A percentile compares a stretch with the other conserved stretches of the same genome.
Evolutionary conservation across 2,113 vertebrate species (phyloP).

Genomic region (Vimba vimba): DNA sequence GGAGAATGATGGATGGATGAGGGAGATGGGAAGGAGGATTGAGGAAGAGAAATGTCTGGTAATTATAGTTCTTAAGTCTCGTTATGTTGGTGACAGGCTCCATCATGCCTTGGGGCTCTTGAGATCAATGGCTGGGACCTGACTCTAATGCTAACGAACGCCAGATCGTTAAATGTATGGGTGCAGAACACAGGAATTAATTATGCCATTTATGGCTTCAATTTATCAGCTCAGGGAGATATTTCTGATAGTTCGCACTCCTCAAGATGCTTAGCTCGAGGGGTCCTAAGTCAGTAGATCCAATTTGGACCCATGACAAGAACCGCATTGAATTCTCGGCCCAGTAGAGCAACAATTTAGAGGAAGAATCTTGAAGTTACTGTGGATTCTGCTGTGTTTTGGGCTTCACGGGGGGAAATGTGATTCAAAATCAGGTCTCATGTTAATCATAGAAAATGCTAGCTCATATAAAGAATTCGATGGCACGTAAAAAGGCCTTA

Average conservation of each 20-base stretch:
- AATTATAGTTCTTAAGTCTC: slow-evolving; percentile 39
- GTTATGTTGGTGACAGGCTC: slow-evolving; percentile 68
- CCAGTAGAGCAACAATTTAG: slow-evolving; percentile 6
- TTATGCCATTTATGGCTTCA: slow-evolving; percentile 74
- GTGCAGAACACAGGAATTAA: slow-evolving; percentile 73
- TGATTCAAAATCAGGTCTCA: slow-evolving; percentile 4
- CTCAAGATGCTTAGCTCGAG: not conserved
- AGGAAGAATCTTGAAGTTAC: not conserved
- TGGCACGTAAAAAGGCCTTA: not conserved
- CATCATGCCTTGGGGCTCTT: slow-evolving; percentile 60
- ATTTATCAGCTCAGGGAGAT: slow-evolving; percentile 72
- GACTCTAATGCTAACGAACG: slow-evolving; percentile 72
- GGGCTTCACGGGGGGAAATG: not conserved
- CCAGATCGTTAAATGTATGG: slow-evolving; percentile 73
- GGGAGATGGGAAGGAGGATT: not conserved
- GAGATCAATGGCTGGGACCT: slow-evolving; percentile 70
- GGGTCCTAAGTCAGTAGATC: slow-evolving; percentile 18
- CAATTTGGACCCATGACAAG: slow-evolving; percentile 12
- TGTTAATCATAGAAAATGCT: slow-evolving; percentile 13
- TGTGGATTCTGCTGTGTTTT: not conserved
- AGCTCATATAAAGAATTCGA: not conserved
- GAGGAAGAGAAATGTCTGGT: slow-evolving; percentile 26
- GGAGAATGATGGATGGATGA: not conserved
- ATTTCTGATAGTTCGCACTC: slow-evolving; percentile 39
- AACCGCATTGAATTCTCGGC: not conserved